A percentile compares a stretch with the other conserved stretches of the same genome.
Evolutionary conservation across 2,113 vertebrate genomes (phyloP).

Genomic region (Callaeas wilsoni): DNA sequence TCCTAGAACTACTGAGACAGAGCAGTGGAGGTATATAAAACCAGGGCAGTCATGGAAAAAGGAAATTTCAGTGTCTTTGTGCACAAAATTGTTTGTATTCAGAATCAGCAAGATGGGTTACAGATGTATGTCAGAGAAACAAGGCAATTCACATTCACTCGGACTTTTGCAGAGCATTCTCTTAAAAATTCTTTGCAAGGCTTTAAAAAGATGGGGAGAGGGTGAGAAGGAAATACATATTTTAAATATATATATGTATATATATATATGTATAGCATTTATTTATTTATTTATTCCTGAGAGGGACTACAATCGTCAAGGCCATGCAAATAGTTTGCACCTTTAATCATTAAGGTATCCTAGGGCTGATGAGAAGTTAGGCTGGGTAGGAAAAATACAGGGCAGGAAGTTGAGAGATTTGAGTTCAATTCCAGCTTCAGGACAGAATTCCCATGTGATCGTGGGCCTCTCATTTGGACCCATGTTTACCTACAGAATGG

Average conservation of each 20-base stretch:
- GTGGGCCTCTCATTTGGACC: accelerated
- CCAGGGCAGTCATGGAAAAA: neutral
- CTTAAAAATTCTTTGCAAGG: neutral
- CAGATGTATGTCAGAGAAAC: neutral
- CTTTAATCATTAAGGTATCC: neutral
- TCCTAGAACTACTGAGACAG: neutral
- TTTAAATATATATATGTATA: too few relatives aligned
- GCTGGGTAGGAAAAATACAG: neutral
- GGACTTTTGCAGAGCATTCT: neutral
- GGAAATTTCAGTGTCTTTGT: neutral
- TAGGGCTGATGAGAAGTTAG: neutral
- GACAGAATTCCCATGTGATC: neutral
- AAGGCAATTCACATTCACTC: neutral
- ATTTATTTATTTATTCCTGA: too few relatives aligned
- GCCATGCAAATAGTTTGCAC: neutral
- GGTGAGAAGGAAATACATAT: neutral
- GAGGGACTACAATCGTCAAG: neutral
- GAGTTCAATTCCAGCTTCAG: neutral
- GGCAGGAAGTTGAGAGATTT: neutral
- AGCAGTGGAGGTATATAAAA: neutral
- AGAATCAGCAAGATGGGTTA: neutral
- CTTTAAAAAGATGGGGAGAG: neutral
- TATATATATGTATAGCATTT: too few relatives aligned
- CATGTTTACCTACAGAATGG: neutral
- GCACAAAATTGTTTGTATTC: neutral